Evolutionary conservation across 2,888 invertebrate species (phyloP).

Genomic region (Drosophila putrida): DNA sequence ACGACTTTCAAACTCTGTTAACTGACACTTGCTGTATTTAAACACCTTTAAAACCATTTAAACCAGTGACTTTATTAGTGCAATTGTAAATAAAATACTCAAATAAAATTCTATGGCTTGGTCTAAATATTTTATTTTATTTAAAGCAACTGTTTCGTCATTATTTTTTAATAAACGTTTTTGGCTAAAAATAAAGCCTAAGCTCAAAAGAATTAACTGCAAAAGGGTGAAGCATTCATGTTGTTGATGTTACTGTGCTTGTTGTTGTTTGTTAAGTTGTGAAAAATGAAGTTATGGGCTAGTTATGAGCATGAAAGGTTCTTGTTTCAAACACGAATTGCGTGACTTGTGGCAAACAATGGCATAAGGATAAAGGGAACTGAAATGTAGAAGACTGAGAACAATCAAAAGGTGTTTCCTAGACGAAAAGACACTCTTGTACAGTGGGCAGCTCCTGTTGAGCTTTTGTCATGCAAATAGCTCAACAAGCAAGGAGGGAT

Average conservation of each 20-base stretch:
- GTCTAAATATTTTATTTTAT: neutral
- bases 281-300: constrained; percentile 58
- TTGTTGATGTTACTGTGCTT: constrained; percentile 9
- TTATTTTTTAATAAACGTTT: constrained; percentile 11
- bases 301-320: constrained; percentile 57
- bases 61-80: no score
- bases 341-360: constrained; percentile 68
- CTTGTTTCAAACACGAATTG: constrained; percentile 47
- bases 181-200: constrained; percentile 28
- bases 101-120: no score
- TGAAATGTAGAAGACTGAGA: neutral
- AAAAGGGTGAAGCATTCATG: constrained; percentile 42
- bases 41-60: no score
- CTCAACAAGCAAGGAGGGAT: constrained; percentile 61
- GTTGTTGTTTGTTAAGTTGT: constrained; percentile 49
- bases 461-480: constrained; percentile 80
- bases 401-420: constrained; percentile 61
- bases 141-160: neutral
- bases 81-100: neutral
- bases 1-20: neutral
- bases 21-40: neutral
- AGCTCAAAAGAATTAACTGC: constrained; percentile 43
- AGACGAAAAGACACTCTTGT: constrained; percentile 49
- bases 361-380: constrained; percentile 3
- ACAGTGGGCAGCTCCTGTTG: constrained; percentile 52